Evolutionary conservation across 2,797 vertebrate genomes (phyloP).

Genomic region (Falco columbarius): DNA sequence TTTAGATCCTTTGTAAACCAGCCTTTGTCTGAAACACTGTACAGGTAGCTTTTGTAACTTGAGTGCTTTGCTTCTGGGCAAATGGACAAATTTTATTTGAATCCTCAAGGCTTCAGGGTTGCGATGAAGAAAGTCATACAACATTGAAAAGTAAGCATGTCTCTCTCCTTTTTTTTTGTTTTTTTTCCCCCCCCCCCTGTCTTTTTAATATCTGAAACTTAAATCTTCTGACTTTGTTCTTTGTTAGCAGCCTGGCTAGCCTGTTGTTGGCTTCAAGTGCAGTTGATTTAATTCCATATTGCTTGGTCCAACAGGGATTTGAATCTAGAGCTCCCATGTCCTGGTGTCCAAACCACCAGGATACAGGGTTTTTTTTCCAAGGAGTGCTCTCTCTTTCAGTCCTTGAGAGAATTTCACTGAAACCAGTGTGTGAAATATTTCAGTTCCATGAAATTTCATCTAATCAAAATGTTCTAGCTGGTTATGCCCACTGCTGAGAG

Average conservation of each 20-base stretch:
- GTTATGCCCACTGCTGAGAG: slow-evolving; percentile 42
- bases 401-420: slow-evolving; percentile 9
- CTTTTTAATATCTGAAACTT: not conserved
- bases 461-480: slow-evolving; percentile 60
- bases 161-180: not conserved
- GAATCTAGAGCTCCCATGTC: not conserved
- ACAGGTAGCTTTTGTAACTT: not conserved
- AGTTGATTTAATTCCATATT: not conserved
- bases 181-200: not conserved
- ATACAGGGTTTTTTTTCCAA: not conserved
- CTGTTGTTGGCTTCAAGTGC: not conserved
- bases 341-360: not conserved
- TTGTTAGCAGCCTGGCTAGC: not conserved
- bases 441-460: slow-evolving; percentile 44
- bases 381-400: not conserved
- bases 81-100: not conserved
- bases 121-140: not conserved
- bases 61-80: not conserved
- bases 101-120: not conserved
- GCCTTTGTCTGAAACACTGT: not conserved
- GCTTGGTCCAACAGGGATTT: not conserved
- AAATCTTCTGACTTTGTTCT: not conserved
- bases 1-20: not conserved
- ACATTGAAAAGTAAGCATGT: not conserved
- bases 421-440: slow-evolving; percentile 35